Evolutionary conservation across 2,113 vertebrate genomes (phyloP).

Genomic region (Heterotilapia buettikoferi): DNA sequence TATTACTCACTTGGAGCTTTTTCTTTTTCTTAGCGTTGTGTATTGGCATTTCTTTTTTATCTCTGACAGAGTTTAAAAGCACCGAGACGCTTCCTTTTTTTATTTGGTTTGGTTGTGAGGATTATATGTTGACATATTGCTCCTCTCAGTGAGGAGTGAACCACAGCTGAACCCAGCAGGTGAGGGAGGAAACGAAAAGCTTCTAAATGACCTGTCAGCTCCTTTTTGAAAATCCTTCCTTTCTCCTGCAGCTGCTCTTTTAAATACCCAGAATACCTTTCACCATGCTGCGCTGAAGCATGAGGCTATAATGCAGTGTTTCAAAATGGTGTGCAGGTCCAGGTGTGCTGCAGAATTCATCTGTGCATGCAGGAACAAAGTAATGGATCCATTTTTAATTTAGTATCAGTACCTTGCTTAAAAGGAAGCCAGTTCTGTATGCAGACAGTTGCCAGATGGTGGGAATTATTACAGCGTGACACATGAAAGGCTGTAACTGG

Average conservation of each 20-base stretch:
- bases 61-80: background rate
- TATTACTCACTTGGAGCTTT: background rate
- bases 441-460: background rate
- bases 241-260: background rate
- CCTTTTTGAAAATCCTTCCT: background rate
- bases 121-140: background rate
- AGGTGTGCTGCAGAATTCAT: background rate
- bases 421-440: background rate
- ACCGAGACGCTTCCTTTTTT: background rate
- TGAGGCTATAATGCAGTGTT: background rate
- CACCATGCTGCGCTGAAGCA: background rate
- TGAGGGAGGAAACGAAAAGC: background rate
- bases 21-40: background rate
- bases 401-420: background rate
- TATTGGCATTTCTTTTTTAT: background rate
- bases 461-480: background rate
- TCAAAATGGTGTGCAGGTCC: background rate
- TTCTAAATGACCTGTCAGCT: background rate
- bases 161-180: background rate
- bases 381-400: background rate
- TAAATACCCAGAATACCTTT: background rate
- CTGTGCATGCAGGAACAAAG: background rate
- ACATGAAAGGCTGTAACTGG: background rate
- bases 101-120: background rate
- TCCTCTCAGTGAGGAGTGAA: background rate